Base-by-base conservation (phyloP, 2,888 invertebrate genomes). In the Chaetogeoica ovagalla region DNA sequence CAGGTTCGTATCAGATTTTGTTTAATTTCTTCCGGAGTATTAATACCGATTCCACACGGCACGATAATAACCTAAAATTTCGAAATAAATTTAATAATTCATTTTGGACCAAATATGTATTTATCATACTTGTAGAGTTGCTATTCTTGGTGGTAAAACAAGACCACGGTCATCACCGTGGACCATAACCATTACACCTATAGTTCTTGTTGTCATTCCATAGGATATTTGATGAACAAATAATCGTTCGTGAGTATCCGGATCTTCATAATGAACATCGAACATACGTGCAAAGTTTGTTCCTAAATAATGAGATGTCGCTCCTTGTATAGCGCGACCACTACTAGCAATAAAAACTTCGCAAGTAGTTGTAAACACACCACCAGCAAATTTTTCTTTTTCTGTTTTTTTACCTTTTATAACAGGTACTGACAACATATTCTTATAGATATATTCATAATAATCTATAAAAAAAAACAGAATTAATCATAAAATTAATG, bases 261-360 rank as follows among this genome's bases (percentile, higher is more conserved):
- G 96, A 86, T 98, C 94, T 86, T 98, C 98, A 85, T 91, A 96
- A 15, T 93, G 90, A 81, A 99, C 96, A 84, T 98, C 97, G 87
- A 99, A 99, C 97, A 99, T 99, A 88, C 96, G 97, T 0, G 98
- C 96, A 88, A 99, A 99, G 88, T 99, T 99, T 88, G 99, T 98
- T 0, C 99, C 99, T 79, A 99, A 88, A 87, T 98, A 97, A 87
- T 99, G 99, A 77, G 98, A 98, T 0, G 99, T 99, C 0, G 93
- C 99, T 6, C 97, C 98, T 89, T 95, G 97, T 84, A 98, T 95
- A 0, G 92, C 98, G 65, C 98, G 89, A 0, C 98, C 98, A 84
- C 94, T 97, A 6, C 96, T 95, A 0, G 96, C 92, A 60, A 99
- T 91, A 86, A 93, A 99, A 0, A 95, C 98, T 87, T 99, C 99